Evolutionary conservation across 2,888 invertebrate genomes (phyloP), one percentile per base, ranked within the genome.

Genomic region (Ennomos fuscantarius): DNA sequence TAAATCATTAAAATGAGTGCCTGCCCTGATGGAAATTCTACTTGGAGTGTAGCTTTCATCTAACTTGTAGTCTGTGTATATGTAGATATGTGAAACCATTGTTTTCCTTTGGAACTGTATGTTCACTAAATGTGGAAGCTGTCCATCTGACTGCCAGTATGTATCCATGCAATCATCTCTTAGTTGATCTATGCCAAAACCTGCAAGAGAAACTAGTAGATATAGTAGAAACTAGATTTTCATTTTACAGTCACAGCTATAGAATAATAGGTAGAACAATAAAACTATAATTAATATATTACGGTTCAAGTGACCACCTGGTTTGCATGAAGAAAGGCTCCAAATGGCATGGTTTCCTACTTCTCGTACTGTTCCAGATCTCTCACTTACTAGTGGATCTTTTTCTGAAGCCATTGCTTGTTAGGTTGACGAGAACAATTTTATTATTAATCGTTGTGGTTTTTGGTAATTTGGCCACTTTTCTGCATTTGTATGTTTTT

Each of bases 101-200:
- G 98, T 99, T 88, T 99, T 99, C 64, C 96, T 94, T 76, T 97
- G 96, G 81, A 99, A 99, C 78, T 99, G 98, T 65, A 99, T 97
- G 79, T 99, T 99, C 0, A 99, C 98, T 64, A 99, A 93, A 87
- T 99, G 99, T 2, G 99, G 99, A 62, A 99, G 93, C 70, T 99
- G 99, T 0, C 99, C 99, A 87, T 99, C 99, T 0, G 99, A 99
- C 84, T 99, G 99, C 99, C 99, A 99, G 84, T 99, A 99, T 2
- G 99, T 98, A 70, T 99, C 99, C 86, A 97, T 96, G 63, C 97
- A 97, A 79, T 98, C 97, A 85, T 99, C 99, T 65, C 99, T 93
- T 40, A 99, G 87, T 79, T 99, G 99, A 79, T 99, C 98, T 5
- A 99, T 99, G 2, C 99, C 99, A 93, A 99, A 99, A 42, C 99